Percentiles rank a stretch among this genome's conserved stretches.
These are phyloP conservation scores for Sturnus vulgaris DNA, from an alignment of 2,113 vertebrate genomes.

Conservation along the genomic window DNA sequence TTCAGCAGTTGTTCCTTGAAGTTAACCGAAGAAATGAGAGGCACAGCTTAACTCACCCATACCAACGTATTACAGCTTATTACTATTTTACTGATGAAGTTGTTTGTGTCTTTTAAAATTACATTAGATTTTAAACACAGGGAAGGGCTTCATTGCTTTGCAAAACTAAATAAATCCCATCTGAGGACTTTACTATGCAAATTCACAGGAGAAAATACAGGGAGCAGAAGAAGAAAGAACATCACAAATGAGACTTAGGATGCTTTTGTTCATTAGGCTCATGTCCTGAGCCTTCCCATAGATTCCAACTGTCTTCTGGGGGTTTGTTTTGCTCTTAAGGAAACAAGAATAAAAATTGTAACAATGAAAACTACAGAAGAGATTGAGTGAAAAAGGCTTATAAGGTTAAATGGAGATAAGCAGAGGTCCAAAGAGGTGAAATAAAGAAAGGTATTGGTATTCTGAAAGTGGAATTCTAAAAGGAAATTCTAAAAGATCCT, in stretches of 20 bases:
- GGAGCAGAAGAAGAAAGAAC: background rate
- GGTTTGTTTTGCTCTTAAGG: background rate
- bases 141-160: background rate
- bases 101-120: background rate
- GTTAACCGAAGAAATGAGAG: background rate
- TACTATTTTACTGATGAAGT: background rate
- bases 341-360: background rate
- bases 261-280: background rate
- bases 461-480: background rate
- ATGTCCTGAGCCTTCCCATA: background rate
- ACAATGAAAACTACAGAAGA: background rate
- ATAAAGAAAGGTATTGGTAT: background rate
- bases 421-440: background rate
- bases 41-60: background rate
- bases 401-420: background rate
- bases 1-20: background rate
- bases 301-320: background rate
- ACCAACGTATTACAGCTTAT: background rate
- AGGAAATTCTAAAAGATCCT: background rate
- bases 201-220: background rate
- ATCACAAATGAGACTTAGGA: background rate
- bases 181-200: background rate
- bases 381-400: background rate
- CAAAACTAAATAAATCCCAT: background rate
- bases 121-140: background rate